Evolutionary conservation across 2,888 invertebrate genomes (phyloP), one percentile per base, ranked within the genome.

Genomic region (Drosophila ustulata): DNA sequence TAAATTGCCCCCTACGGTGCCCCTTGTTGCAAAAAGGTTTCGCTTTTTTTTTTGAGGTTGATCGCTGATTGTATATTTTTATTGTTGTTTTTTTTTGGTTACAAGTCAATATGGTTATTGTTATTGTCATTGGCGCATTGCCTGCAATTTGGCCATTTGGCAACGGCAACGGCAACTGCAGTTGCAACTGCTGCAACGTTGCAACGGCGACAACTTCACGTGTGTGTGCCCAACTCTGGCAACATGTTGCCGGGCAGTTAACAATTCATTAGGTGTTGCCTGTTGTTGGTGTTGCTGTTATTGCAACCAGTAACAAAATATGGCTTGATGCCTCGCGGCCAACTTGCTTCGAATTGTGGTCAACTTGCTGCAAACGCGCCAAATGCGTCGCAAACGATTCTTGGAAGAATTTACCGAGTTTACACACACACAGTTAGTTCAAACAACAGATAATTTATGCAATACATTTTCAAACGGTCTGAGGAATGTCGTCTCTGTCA

Each of bases 181-280:
- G 63, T 68, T 62, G 71, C 57, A 75, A 64, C 69, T 75, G 45
- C 46, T 56, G 51, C 57, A 68, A 50, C 9, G 30, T 18, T 18
- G 13, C 65, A 53, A 59, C 26, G 52, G 58, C 68, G 23, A 50
- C 66, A 64, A 45, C 76, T 68, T 83, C 67, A 73, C 79, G 79
- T 75, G 75, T 75, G 75, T 78, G 75, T 79, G 79, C 53, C 75
- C 69, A 78, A 73, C 70, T 72, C 59, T 78, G 65, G 72, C 76
- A 73, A 71, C 77, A 77, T 79, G 82, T 79, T 70, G 76, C 63
- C 63, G 74, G 80, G 76, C 89, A 90, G 87, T 90, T 88, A 90
- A 90, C 89, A 90, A 89, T 89, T 89, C 89, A 90, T 90, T 90
- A 90, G 82, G 84, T 82, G 84, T 81, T 88, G 71, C 72, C 4